phyloP scores from a whole-genome alignment of 2,113 vertebrate species.

The Girardinichthys multiradiatus region DNA sequence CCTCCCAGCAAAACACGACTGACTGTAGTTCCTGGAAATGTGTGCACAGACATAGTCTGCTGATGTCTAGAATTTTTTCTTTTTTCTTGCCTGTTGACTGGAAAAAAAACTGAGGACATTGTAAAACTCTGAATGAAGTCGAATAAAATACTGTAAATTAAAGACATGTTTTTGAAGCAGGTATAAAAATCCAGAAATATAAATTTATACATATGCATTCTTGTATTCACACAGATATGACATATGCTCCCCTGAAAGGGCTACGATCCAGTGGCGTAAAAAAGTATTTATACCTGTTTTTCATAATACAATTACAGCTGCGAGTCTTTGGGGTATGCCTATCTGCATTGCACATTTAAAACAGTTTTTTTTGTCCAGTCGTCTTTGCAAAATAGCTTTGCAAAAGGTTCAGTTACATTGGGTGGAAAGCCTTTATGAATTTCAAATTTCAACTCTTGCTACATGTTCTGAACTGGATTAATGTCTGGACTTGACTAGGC shows the following conservation, averaged over 20 bases:
- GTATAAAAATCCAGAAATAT: too few relatives aligned
- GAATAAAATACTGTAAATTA: background rate
- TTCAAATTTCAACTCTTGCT: background rate
- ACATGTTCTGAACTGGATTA: background rate
- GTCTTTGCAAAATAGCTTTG: too few relatives aligned
- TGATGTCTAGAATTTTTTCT: constrained; percentile 4
- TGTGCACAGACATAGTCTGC: constrained; percentile 18
- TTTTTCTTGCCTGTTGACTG: constrained; percentile 9
- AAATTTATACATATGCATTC: too few relatives aligned
- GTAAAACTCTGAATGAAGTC: background rate
- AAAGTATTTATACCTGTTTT: background rate
- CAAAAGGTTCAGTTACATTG: too few relatives aligned
- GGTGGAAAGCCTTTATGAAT: too few relatives aligned
- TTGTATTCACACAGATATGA: background rate
- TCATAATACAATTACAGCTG: background rate
- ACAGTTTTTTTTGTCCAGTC: too few relatives aligned
- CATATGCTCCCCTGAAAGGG: background rate
- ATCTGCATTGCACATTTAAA: background rate
- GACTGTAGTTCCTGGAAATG: constrained; percentile 19
- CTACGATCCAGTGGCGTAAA: too few relatives aligned
- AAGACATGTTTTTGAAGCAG: background rate
- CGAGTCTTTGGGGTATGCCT: background rate
- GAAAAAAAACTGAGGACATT: constrained; percentile 4
- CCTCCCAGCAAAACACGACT: constrained; percentile 28
- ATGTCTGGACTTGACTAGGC: background rate